Evolutionary conservation across 2,797 vertebrate genomes (phyloP).

Genomic region (Sebastes steindachneri): DNA sequence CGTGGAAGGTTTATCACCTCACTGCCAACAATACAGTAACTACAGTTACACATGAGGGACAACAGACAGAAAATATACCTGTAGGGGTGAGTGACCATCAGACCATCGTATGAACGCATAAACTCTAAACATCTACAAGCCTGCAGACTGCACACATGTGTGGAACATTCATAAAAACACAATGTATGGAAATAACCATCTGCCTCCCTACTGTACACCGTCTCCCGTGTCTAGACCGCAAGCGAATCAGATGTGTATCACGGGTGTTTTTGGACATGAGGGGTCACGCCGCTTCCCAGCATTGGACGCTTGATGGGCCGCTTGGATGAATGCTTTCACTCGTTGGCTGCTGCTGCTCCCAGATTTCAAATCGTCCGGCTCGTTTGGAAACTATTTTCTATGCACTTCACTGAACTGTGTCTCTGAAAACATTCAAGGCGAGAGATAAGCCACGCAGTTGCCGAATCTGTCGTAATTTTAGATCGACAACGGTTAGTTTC

Average conservation of each 20-base stretch:
- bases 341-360: too few species aligned
- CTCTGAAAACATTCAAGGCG: too few species aligned
- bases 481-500: too few species aligned
- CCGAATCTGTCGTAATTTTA: too few species aligned
- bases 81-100: not conserved
- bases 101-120: not conserved
- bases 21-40: not conserved
- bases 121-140: not conserved
- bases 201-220: not conserved
- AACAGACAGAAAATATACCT: too few species aligned
- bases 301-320: not conserved
- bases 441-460: too few species aligned
- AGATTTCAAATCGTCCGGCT: too few species aligned
- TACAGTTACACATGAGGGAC: not conserved
- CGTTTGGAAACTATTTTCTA: too few species aligned
- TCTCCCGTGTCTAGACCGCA: too few species aligned
- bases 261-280: accelerated
- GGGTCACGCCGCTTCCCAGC: not conserved
- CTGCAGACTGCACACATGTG: not conserved
- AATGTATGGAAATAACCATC: not conserved
- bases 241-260: accelerated
- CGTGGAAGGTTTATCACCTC: not conserved
- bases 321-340: not conserved
- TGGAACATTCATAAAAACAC: not conserved
- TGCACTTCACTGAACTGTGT: too few species aligned